Conservation (phyloP, 2,113 vertebrate species). For the Mohoua ochrocephala region DNA sequence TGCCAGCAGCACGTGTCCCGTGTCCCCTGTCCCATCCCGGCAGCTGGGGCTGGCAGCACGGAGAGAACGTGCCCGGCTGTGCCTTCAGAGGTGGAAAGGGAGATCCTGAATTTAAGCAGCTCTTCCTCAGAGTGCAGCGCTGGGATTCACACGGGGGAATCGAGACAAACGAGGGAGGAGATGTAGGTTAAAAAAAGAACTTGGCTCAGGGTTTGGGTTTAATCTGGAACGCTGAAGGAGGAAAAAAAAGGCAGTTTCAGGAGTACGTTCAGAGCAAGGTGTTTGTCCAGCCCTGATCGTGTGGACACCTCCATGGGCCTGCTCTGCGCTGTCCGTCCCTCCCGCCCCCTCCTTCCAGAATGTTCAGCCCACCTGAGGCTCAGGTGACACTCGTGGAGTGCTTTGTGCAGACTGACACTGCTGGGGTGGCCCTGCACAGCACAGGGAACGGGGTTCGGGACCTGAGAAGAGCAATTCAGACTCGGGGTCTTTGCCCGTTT, state of each 20-base stretch:
- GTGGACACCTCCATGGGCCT: rapidly evolving
- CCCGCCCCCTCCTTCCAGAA: not conserved
- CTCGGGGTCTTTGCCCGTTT: not conserved
- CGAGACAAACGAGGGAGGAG: not conserved
- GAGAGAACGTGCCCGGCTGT: rapidly evolving
- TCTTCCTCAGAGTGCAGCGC: not conserved
- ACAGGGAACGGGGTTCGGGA: not conserved
- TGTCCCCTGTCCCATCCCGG: not conserved
- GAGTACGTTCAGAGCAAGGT: not conserved
- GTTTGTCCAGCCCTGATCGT: not conserved
- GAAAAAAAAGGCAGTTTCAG: not conserved
- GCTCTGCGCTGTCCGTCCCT: not conserved
- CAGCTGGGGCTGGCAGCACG: not conserved
- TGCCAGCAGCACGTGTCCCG: not conserved
- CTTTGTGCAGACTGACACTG: rapidly evolving
- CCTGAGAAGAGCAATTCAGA: not conserved
- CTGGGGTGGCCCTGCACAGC: not conserved
- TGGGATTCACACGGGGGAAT: not conserved
- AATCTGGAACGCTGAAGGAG: not conserved
- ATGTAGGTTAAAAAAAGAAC: not conserved
- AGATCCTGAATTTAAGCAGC: not conserved
- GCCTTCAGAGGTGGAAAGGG: not conserved
- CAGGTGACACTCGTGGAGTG: rapidly evolving
- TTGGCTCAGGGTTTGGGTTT: not conserved
- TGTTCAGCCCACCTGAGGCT: not conserved